Conservation (phyloP, 2,113 vertebrate genomes). For the Corythornis vintsioides region DNA sequence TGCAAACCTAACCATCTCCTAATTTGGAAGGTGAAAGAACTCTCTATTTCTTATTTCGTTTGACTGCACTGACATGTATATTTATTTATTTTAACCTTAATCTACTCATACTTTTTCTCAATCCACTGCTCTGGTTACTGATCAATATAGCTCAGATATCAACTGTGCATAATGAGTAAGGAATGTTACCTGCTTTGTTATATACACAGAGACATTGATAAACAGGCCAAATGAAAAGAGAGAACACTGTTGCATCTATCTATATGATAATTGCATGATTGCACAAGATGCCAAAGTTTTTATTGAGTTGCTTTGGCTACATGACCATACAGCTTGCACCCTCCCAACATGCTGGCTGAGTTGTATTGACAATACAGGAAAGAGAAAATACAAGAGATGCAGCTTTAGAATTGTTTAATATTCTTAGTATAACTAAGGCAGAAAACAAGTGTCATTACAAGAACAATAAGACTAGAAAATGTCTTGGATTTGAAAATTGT, state of each 20-base stretch:
- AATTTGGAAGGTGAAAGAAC: neutral
- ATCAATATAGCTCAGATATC: accelerated
- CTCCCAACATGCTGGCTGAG: neutral
- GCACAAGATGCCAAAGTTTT: neutral
- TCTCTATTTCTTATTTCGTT: neutral
- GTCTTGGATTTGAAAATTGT: neutral
- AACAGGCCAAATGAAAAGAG: neutral
- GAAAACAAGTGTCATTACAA: neutral
- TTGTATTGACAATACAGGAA: neutral
- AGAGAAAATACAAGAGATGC: neutral
- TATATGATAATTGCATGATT: neutral
- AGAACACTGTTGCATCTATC: neutral
- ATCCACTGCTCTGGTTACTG: neutral
- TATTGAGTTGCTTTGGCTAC: neutral
- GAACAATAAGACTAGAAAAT: neutral
- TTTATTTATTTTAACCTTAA: neutral
- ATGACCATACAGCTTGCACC: neutral
- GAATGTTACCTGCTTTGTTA: neutral
- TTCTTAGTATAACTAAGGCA: neutral
- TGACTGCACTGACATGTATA: neutral
- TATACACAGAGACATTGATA: neutral
- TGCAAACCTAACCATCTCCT: neutral
- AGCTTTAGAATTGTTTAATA: neutral
- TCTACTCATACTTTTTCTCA: neutral
- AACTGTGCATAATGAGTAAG: neutral